A percentile compares a stretch with the other conserved stretches of the same genome.
Evolutionary conservation across 1,140 invertebrate genomes (phyloP).

Genomic region (Chionoecetes opilio): DNA sequence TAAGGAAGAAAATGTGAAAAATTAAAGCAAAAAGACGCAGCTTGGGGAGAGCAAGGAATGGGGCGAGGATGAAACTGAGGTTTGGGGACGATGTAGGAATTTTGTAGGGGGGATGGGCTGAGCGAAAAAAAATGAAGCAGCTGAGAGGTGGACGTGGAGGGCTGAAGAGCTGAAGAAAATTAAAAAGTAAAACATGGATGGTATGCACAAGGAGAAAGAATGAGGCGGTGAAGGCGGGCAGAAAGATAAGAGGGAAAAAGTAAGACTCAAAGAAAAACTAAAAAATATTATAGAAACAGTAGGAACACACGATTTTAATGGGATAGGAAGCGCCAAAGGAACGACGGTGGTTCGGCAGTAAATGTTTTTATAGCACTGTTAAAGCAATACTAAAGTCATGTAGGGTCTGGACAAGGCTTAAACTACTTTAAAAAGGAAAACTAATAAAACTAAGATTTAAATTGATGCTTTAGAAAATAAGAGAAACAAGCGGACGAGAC

Average conservation of each 20-base stretch:
- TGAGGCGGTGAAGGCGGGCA: too few species aligned
- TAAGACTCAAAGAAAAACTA: not conserved
- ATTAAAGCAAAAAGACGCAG: not conserved
- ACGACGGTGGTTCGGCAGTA: not conserved
- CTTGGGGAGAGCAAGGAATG: not conserved
- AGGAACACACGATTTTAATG: too few species aligned
- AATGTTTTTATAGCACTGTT: conserved; percentile 17
- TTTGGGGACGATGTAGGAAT: not conserved
- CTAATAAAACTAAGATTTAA: not conserved
- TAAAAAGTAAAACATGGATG: not conserved
- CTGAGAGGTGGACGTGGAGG: not conserved
- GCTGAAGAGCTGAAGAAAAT: not conserved
- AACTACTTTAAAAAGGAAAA: not conserved
- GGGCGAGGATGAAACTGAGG: not conserved
- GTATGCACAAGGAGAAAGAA: not conserved
- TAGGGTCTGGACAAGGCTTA: not conserved
- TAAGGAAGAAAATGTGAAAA: not conserved
- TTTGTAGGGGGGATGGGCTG: not conserved
- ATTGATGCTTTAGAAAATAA: not conserved
- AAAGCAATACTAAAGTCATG: not conserved
- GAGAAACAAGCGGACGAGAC: not conserved
- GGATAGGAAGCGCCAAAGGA: not conserved
- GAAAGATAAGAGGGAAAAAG: not conserved
- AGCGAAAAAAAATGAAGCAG: not conserved
- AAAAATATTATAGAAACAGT: not conserved